phyloP scores from a whole-genome alignment of 2,888 invertebrate genomes.

The Volucella zonaria region DNA sequence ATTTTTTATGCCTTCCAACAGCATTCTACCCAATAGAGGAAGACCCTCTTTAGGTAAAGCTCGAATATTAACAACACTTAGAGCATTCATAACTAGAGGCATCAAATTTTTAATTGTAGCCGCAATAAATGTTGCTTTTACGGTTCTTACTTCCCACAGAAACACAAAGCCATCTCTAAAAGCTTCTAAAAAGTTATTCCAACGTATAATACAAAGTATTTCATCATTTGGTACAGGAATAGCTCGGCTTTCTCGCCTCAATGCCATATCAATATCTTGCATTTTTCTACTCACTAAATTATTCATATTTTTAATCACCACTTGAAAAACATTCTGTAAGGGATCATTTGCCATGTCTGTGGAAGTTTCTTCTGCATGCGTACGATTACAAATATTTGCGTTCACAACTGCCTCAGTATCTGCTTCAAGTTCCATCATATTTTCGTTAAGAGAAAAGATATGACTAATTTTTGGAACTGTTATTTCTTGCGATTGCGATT shows the following conservation, averaged over 20 bases:
- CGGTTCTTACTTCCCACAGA: conserved; percentile 80
- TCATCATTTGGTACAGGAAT: conserved; percentile 80
- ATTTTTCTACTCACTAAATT: conserved; percentile 80
- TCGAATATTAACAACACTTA: conserved; percentile 79
- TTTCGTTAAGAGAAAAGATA: conserved; percentile 78
- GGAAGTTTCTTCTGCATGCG: conserved; percentile 31
- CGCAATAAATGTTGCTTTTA: conserved; percentile 76
- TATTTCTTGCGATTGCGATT: conserved; percentile 62
- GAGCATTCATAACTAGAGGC: conserved; percentile 79
- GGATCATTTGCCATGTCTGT: conserved; percentile 35
- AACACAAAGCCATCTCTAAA: conserved; percentile 78
- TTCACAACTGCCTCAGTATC: conserved; percentile 50
- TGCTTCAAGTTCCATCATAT: conserved; percentile 45
- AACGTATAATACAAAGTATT: conserved; percentile 80
- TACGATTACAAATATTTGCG: conserved; percentile 31
- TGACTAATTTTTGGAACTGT: conserved; percentile 78
- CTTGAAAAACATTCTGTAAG: conserved; percentile 77
- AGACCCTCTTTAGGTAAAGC: conserved; percentile 75
- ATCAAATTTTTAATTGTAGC: conserved; percentile 80
- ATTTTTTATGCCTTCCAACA: conserved; percentile 76
- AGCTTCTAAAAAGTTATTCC: conserved; percentile 80
- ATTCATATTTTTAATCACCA: conserved; percentile 80
- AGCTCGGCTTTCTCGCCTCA: conserved; percentile 79
- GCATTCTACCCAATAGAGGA: conserved; percentile 79
- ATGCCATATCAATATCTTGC: conserved; percentile 81